Percentiles rank a stretch among this genome's conserved stretches.
phyloP scores from a whole-genome alignment of 2,888 invertebrate genomes.

The Lagria hirta region DNA sequence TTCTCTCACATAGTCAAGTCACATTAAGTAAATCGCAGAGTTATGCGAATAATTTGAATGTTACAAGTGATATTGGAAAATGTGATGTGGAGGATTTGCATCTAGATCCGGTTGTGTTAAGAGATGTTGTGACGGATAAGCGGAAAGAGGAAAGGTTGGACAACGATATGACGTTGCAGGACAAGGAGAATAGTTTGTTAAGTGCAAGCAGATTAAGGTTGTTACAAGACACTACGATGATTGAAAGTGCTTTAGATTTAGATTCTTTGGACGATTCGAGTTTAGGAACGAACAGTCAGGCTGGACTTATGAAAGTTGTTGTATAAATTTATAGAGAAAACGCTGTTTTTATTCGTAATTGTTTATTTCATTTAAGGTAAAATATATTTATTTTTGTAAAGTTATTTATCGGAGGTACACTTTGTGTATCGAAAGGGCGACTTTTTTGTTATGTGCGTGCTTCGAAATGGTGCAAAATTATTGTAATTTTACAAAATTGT shows the following conservation, averaged over 20 bases:
- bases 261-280: conserved; percentile 80
- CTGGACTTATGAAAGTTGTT: conserved; percentile 64
- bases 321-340: conserved; percentile 41
- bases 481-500: conserved; percentile 28
- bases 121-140: conserved; percentile 34
- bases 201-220: conserved; percentile 75
- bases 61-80: conserved; percentile 29
- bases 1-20: conserved; percentile 28
- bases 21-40: conserved; percentile 48
- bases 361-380: conserved; percentile 15
- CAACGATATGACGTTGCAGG: conserved; percentile 51
- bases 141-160: conserved; percentile 40
- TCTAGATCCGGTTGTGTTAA: conserved; percentile 55
- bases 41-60: conserved; percentile 45
- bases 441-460: conserved; percentile 26
- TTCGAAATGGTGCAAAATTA: conserved; percentile 23
- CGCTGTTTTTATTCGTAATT: conserved; percentile 20
- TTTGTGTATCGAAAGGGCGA: conserved; percentile 7
- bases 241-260: conserved; percentile 84
- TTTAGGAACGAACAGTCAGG: conserved; percentile 68
- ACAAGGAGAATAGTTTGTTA: conserved; percentile 57
- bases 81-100: conserved; percentile 59
- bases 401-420: conserved; percentile 12
- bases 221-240: conserved; percentile 87
- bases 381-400: conserved; percentile 27